These are phyloP conservation scores for Lepilemur ruficaudatus DNA, from an alignment of 2,797 vertebrate genomes.

Conservation along the genomic window DNA sequence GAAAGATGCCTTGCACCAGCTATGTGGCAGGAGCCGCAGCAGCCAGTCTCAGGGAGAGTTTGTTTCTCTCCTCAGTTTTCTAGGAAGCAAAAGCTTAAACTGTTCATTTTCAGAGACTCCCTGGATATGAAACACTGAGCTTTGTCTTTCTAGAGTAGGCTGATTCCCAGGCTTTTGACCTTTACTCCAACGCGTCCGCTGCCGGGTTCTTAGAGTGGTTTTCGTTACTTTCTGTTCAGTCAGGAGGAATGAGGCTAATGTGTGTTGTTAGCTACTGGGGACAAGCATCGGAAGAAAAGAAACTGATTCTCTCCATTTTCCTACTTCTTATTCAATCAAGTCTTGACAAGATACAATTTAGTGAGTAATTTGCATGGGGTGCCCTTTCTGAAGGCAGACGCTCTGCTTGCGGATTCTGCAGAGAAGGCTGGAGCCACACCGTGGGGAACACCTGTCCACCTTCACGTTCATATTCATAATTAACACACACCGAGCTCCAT, in stretches of 20 bases:
- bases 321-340: not conserved
- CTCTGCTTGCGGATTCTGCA: not conserved
- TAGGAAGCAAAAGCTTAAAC: conserved; percentile 22
- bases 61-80: not conserved
- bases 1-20: conserved; percentile 29
- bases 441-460: not conserved
- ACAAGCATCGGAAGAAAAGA: not conserved
- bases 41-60: not conserved
- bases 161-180: conserved; percentile 7
- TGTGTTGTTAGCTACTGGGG: not conserved
- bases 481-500: not conserved
- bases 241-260: not conserved
- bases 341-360: not conserved
- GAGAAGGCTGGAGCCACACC: not conserved
- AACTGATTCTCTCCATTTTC: not conserved
- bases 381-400: conserved; percentile 24
- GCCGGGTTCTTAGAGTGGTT: not conserved
- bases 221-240: not conserved
- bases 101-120: conserved; percentile 28
- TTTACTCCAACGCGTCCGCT: not conserved
- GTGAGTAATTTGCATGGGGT: conserved; percentile 14
- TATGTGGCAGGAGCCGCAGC: not conserved
- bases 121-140: not conserved
- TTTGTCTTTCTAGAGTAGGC: not conserved
- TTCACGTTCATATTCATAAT: not conserved